Conservation (phyloP, 2,888 invertebrate genomes). For the Eudasyphora cyanicolor region DNA sequence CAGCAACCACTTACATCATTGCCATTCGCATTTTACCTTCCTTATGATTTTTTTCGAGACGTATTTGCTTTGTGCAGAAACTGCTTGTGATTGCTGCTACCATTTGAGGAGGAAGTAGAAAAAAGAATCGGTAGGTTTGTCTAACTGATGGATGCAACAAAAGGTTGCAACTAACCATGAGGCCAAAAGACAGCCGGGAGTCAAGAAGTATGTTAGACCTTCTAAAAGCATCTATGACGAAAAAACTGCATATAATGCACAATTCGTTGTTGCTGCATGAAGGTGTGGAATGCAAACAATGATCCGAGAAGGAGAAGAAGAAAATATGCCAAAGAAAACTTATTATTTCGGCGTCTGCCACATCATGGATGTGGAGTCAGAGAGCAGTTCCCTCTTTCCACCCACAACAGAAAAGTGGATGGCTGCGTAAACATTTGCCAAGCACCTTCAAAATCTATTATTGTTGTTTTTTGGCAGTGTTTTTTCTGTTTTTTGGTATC, state of each 20-base stretch:
- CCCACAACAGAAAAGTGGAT: neutral
- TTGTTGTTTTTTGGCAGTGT: neutral
- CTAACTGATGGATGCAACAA: neutral
- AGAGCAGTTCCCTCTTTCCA: neutral
- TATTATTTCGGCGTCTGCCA: neutral
- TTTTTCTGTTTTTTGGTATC: neutral
- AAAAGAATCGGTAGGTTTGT: neutral
- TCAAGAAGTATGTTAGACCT: neutral
- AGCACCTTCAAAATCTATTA: conserved; percentile 21
- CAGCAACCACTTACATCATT: conserved; percentile 17
- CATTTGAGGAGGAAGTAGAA: neutral
- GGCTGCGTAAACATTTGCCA: conserved; percentile 18
- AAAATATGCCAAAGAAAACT: neutral
- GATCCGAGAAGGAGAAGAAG: neutral
- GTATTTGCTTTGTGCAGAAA: conserved; percentile 3
- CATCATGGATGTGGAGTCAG: neutral
- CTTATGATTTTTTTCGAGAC: no score
- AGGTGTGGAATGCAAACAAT: neutral
- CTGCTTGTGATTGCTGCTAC: neutral
- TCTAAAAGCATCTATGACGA: no score
- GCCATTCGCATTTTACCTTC: neutral
- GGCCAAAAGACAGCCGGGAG: neutral
- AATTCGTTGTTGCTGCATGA: conserved; percentile 16
- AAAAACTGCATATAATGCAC: conserved; percentile 5
- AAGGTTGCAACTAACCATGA: neutral